Base-by-base conservation (phyloP, 2,888 invertebrate genomes). In the Ypsolopha sequella region DNA sequence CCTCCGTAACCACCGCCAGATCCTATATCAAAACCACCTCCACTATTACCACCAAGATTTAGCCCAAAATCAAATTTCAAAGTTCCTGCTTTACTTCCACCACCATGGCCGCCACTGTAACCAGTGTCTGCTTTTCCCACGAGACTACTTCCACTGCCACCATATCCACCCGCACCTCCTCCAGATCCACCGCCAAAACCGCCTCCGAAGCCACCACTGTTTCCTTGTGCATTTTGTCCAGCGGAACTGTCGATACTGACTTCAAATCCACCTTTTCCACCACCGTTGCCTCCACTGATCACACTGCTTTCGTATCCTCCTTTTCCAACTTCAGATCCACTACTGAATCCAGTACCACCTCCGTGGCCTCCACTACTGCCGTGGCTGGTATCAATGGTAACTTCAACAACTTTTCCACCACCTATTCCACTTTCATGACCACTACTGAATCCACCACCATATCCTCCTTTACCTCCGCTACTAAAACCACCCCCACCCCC, bases 361-460 rank as follows among this genome's bases (percentile, higher is more conserved):
- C 55, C 54, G 10, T 58, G 58, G 10, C 60, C 58, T 10, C 53
- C 57, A n/a, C 51, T 51, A 36, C 54, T 53, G 7, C 57, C 57
- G 7, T 55, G 54, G 34, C 53, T 47, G 41, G 55, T 54, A 35
- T 54, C 56, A n/a, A 76, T 74, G 54, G 67, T 55, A 13, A 76
- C 72, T 53, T 65, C 69, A 55, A 67, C 55, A 13, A 76, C 72
- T 53, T 65, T 68, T 33, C 52, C 51, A 14, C 38, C 51, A 41
- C 53, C 44, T 44, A 48, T 36, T 41, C 49, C 52, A 35, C 55
- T 54, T n/a, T 57, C 60, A 51, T 57, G 62, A 47, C 65, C 65
- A 34, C 64, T 65, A 13, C 65, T n/a, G n/a, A n/a, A n/a, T n/a
- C 56, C 58, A 59, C 69, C 63, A 4, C 66, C 62, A 45, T 59